phyloP scores from a whole-genome alignment of 2,797 vertebrate species.

The Pantherophis vulpinus region DNA sequence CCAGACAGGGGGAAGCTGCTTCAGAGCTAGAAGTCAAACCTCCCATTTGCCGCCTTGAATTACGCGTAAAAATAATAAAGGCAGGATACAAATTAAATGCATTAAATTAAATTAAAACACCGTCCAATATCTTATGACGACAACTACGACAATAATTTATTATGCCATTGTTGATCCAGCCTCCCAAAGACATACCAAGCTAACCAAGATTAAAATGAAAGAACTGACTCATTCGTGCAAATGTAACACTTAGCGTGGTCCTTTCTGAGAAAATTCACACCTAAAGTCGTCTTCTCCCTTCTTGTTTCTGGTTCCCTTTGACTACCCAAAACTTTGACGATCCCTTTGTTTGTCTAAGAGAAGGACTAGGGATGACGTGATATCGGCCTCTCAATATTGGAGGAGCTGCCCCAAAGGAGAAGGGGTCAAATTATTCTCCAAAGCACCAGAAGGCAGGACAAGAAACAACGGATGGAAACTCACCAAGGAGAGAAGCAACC shows the following conservation, averaged over 20 bases:
- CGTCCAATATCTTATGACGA: neutral
- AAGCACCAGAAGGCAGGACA: neutral
- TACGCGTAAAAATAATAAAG: too few relatives aligned
- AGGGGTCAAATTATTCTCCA: too few relatives aligned
- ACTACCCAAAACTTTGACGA: neutral
- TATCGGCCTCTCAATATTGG: neutral
- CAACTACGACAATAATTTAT: neutral
- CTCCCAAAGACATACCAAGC: neutral
- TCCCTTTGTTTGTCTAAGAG: neutral
- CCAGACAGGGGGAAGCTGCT: neutral
- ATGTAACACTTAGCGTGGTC: neutral
- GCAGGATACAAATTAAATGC: too few relatives aligned
- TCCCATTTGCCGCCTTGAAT: too few relatives aligned
- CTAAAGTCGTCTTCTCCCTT: neutral
- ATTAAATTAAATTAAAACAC: neutral
- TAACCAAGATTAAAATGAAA: neutral
- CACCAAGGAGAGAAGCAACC: too few relatives aligned
- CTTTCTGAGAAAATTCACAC: neutral
- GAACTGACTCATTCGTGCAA: neutral
- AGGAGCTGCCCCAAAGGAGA: neutral
- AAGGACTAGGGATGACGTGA: neutral
- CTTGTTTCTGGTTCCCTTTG: neutral
- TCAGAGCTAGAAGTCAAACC: neutral
- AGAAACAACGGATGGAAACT: neutral
- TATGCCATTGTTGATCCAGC: neutral